Percentiles rank a stretch among this genome's conserved stretches.
Evolutionary conservation across 2,797 vertebrate genomes (phyloP).

Genomic region (Coregonus ussuriensis): DNA sequence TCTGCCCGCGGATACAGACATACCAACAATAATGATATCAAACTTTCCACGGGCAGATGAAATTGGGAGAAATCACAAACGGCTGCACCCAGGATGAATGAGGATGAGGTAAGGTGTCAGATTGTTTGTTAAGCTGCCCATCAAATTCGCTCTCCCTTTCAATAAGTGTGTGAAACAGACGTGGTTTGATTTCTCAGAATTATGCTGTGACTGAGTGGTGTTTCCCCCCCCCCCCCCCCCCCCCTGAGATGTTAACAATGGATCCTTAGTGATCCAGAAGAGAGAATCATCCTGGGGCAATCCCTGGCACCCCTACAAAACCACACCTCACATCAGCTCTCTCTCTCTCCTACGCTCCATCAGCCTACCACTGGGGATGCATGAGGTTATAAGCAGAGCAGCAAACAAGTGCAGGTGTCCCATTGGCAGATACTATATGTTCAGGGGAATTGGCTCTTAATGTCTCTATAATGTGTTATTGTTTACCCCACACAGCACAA

Average conservation of each 20-base stretch:
- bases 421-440: constrained; percentile 34
- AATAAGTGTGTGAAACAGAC: constrained; percentile 58
- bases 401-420: not conserved
- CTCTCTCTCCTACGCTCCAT: constrained; percentile 28
- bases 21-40: constrained; percentile 61
- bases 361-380: constrained; percentile 17
- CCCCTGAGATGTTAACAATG: constrained; percentile 57
- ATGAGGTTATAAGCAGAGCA: constrained; percentile 10
- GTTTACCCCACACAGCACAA: constrained; percentile 59
- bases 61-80: constrained; percentile 36
- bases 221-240: no score
- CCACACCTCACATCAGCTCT: constrained; percentile 59
- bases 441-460: constrained; percentile 49
- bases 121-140: constrained; percentile 46
- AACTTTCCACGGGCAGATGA: constrained; percentile 51
- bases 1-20: constrained; percentile 54
- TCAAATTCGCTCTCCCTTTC: constrained; percentile 35
- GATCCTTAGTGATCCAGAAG: constrained; percentile 53
- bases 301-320: constrained; percentile 63
- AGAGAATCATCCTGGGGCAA: constrained; percentile 52
- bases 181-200: constrained; percentile 61
- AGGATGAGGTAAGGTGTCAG: constrained; percentile 36
- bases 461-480: constrained; percentile 49
- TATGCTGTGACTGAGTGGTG: constrained; percentile 39
- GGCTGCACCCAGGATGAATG: constrained; percentile 15